Base-by-base conservation (phyloP, 2,797 vertebrate species). In the Amazonetta brasiliensis region DNA sequence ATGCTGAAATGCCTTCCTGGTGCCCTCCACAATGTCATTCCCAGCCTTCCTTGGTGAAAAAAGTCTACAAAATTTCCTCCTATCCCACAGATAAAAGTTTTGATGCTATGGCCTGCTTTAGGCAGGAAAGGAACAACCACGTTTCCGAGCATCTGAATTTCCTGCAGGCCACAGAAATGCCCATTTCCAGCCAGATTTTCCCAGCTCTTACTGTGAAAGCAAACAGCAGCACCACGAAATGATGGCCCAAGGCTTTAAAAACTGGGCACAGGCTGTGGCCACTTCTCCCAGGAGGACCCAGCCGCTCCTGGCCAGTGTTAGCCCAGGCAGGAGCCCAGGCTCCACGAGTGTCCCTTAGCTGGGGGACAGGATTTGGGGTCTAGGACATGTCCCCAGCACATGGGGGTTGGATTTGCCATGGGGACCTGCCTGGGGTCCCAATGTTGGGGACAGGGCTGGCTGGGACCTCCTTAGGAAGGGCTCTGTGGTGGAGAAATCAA, bases 371-470 rank as follows among this genome's bases (percentile, higher is more conserved):
- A 52, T 52, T 66, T 0, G 0, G 79, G 55, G 50, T 8, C 33
- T 64, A 58, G 48, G 1, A 0, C 10, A 44, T 20, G 35, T 48
- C 48, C 15, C 58, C 41, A 52, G 37, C 48, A 68, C 31, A 18
- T 0, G 0, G 52, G 46, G 26, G 18, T 43, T 73, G 20, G 46
- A 12, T 79, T 16, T 64, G 43, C 11, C 0, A 1, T 6, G 50
- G 26, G 68, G 82, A 60, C 20, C 10, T 11, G 6, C 5, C 16
- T 4, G 8, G 46, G 7, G 16, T 63, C 43, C 44, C 56, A 56
- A 3, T 48, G 64, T 28, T 12, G 23, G 23, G 21, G 31, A 48
- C 12, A 55, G 43, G 48, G 15, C 11, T 81, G 76, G 6, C 23
- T 15, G 20, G 30, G 33, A 54, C 13, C 13, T 55, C 62, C 68